phyloP scores from a whole-genome alignment of 1,140 invertebrate species.

The Thaumatotibia leucotreta region DNA sequence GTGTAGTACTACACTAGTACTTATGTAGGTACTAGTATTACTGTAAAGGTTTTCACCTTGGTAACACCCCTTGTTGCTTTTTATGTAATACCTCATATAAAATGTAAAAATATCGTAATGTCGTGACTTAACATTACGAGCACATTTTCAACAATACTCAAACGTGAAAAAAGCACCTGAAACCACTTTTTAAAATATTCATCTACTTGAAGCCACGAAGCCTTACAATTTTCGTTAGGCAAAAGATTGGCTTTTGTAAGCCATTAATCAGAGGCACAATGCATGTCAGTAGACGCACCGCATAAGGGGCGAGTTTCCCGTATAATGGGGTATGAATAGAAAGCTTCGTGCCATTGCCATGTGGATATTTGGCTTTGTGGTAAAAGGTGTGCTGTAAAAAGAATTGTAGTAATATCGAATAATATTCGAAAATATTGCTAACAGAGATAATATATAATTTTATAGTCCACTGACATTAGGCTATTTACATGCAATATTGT shows the following conservation, averaged over 20 bases:
- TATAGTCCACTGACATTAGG: too few species aligned
- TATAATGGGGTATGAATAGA: conserved; percentile 64
- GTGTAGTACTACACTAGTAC: too few species aligned
- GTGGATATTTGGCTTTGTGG: conserved; percentile 10
- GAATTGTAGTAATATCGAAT: too few species aligned
- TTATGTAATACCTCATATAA: too few species aligned
- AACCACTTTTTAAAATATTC: conserved; percentile 2
- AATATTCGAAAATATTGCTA: too few species aligned
- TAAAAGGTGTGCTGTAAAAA: neutral
- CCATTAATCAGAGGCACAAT: conserved; percentile 69
- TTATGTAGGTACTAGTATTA: too few species aligned
- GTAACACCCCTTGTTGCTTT: too few species aligned
- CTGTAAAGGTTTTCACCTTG: too few species aligned
- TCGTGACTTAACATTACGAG: too few species aligned
- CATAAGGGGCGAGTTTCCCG: conserved; percentile 59
- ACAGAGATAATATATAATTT: too few species aligned
- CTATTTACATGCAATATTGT: too few species aligned
- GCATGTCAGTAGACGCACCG: conserved; percentile 58
- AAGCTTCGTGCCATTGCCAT: conserved; percentile 27
- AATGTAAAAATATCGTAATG: too few species aligned
- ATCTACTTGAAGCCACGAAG: conserved; percentile 6
- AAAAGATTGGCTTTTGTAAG: conserved; percentile 55
- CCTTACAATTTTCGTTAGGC: conserved; percentile 35
- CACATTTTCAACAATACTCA: neutral
- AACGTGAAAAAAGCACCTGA: neutral